These are phyloP conservation scores for Papilio protenor DNA, from an alignment of 2,888 invertebrate genomes.

Conservation along the genomic window DNA sequence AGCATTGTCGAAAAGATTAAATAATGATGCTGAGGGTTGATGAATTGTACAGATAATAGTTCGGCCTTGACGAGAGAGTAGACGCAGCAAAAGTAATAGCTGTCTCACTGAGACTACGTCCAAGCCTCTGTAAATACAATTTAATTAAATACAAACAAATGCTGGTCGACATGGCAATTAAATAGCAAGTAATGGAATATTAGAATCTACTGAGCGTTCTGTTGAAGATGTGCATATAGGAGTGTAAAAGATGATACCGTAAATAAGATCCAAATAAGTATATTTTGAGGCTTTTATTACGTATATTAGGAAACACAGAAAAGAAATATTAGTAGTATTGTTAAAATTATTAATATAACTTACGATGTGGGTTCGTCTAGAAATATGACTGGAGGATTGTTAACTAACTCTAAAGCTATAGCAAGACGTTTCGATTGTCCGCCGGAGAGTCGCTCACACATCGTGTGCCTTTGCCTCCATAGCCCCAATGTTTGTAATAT, in stretches of 20 bases:
- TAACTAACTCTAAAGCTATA: constrained; percentile 90
- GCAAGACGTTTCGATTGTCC: constrained; percentile 91
- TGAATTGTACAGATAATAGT: constrained; percentile 92
- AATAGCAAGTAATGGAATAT: background rate
- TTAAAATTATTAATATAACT: constrained; percentile 55
- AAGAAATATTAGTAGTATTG: background rate
- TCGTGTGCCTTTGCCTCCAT: constrained; percentile 85
- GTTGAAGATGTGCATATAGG: no score
- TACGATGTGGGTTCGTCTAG: constrained; percentile 92
- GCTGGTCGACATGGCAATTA: background rate
- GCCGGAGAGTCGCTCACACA: constrained; percentile 87
- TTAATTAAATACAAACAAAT: background rate
- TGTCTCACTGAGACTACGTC: constrained; percentile 89
- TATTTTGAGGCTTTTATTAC: no score
- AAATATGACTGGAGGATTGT: constrained; percentile 92
- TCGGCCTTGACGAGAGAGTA: constrained; percentile 87
- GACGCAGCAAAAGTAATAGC: constrained; percentile 86
- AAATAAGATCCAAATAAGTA: no score
- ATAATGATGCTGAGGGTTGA: constrained; percentile 90
- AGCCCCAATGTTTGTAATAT: constrained; percentile 88
- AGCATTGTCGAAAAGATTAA: constrained; percentile 88
- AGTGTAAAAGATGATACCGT: no score
- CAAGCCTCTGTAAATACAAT: constrained; percentile 82
- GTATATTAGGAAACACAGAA: background rate
- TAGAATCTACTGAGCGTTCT: no score